Percentiles rank a stretch among this genome's conserved stretches.
phyloP scores from a whole-genome alignment of 2,888 invertebrate genomes.

The Nemotelus nigrinus region DNA sequence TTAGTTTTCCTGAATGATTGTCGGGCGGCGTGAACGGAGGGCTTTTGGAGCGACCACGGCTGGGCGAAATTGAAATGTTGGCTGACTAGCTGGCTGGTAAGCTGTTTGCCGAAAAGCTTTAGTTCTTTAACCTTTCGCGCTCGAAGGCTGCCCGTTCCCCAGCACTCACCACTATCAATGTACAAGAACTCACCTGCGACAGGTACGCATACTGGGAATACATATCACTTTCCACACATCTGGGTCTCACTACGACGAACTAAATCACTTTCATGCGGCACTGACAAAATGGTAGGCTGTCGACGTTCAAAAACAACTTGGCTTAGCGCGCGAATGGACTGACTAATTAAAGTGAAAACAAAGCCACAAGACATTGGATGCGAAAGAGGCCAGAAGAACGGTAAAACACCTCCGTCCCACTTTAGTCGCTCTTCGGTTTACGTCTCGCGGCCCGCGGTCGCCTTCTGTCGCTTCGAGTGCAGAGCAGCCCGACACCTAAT shows the following conservation, averaged over 20 bases:
- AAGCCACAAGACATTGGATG: neutral
- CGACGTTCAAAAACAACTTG: constrained; percentile 30
- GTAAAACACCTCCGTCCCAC: neutral
- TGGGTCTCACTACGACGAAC: constrained; percentile 11
- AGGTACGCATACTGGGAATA: constrained; percentile 24
- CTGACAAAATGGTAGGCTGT: neutral
- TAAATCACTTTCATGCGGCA: constrained; percentile 25
- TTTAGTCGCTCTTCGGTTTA: neutral
- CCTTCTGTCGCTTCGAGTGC: constrained; percentile 17
- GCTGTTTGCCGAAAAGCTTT: constrained; percentile 29
- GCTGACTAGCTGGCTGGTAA: neutral
- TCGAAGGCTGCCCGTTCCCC: constrained; percentile 8
- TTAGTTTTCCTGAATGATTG: neutral
- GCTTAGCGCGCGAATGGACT: constrained; percentile 8
- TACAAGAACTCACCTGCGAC: constrained; percentile 32
- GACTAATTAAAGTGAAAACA: constrained; percentile 32
- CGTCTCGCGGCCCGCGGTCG: neutral
- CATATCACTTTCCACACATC: constrained; percentile 21
- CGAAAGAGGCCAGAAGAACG: constrained; percentile 14
- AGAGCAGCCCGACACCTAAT: constrained; percentile 29
- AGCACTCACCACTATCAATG: neutral
- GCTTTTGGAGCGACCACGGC: neutral
- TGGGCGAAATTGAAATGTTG: neutral
- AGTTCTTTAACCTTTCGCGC: constrained; percentile 40
- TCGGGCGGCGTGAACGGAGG: neutral